These are phyloP conservation scores for Apostichopus californicus DNA, from an alignment of 35 echinoderm and acorn worm genomes.

Conservation along the genomic window DNA sequence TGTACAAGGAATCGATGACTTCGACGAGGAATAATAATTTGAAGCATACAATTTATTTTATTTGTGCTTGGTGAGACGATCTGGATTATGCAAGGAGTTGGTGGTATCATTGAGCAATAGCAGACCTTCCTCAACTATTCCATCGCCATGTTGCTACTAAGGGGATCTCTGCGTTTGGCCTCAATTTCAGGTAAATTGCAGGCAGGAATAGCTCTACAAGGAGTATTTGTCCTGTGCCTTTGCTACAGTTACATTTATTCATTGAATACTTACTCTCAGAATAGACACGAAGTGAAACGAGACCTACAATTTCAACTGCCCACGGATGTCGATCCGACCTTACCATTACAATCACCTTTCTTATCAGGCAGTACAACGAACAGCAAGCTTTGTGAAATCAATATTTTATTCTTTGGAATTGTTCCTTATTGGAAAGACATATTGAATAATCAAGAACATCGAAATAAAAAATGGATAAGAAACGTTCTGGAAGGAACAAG, in stretches of 20 bases:
- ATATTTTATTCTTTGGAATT: conserved; percentile 47
- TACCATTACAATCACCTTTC: background rate
- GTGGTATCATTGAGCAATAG: background rate
- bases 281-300: background rate
- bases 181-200: conserved; percentile 20
- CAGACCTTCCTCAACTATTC: background rate
- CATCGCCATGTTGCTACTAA: background rate
- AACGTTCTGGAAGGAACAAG: conserved; percentile 26
- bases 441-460: background rate
- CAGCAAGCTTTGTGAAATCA: conserved; percentile 3
- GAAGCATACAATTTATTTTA: background rate
- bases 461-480: conserved; percentile 39
- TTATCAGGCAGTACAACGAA: background rate
- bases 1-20: too few relatives aligned
- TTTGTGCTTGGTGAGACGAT: background rate
- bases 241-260: conserved; percentile 8
- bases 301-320: background rate
- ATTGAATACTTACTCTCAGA: background rate
- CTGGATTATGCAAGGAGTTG: background rate
- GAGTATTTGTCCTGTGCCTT: conserved; percentile 1
- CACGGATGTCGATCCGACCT: background rate
- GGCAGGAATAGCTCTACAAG: conserved; percentile 18
- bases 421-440: conserved; percentile 44
- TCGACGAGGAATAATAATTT: background rate
- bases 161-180: conserved; percentile 10